A percentile compares a stretch with the other conserved stretches of the same genome.
Conservation (phyloP, 2,113 vertebrate species). For the Nettapus auritus region DNA sequence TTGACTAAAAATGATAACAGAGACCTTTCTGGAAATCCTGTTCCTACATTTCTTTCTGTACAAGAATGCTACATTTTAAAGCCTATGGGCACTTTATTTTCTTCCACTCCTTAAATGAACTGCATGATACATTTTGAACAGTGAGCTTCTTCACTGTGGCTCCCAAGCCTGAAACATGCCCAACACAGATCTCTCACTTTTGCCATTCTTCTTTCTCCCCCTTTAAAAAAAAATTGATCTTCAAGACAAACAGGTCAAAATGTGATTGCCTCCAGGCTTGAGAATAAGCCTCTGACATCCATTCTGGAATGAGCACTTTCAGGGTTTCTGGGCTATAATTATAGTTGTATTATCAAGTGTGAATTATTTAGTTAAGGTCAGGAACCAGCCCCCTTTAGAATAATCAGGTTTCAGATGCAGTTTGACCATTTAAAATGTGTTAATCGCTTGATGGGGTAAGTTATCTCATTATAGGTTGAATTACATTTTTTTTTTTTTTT, state of each 20-base stretch:
- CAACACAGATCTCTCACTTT: neutral
- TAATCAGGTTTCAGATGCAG: neutral
- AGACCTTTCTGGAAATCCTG: neutral
- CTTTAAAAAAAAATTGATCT: neutral
- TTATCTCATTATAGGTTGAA: neutral
- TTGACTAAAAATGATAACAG: neutral
- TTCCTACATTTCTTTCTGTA: neutral
- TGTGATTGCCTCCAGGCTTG: neutral
- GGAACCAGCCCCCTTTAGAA: neutral
- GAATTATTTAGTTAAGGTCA: constrained; percentile 1
- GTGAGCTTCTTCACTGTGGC: neutral
- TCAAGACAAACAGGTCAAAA: neutral
- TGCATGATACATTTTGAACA: neutral
- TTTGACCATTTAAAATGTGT: neutral
- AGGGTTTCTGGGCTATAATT: neutral
- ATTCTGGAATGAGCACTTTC: neutral
- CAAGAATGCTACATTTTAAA: neutral
- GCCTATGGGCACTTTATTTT: neutral
- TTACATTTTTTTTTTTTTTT: too few relatives aligned
- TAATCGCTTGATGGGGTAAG: neutral
- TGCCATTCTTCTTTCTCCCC: neutral
- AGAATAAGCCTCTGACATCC: neutral
- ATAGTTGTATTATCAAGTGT: neutral
- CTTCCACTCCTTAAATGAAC: neutral
- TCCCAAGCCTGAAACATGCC: neutral